Conservation (phyloP, 2,888 invertebrate species). For the Glyphotaelius pellucidus region DNA sequence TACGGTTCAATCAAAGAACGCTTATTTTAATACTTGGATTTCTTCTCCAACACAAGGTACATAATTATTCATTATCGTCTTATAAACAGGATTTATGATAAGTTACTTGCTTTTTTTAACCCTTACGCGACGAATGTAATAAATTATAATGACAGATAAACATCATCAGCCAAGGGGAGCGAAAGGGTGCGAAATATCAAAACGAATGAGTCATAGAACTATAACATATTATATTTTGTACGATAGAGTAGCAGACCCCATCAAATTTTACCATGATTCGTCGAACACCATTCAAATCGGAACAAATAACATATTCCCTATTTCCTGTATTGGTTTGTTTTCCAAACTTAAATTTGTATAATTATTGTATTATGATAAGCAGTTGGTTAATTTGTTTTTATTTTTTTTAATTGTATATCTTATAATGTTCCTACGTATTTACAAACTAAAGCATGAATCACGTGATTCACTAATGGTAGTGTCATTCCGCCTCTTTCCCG, state of each 20-base stretch:
- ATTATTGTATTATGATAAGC: no score
- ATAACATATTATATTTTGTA: not conserved
- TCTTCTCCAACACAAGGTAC: not conserved
- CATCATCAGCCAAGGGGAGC: constrained; percentile 14
- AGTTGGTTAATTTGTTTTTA: no score
- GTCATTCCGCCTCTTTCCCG: no score
- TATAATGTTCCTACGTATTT: no score
- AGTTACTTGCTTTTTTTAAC: not conserved
- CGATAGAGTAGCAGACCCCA: not conserved
- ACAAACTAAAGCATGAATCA: no score
- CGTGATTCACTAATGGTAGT: no score
- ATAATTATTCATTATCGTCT: not conserved
- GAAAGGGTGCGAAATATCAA: constrained; percentile 19
- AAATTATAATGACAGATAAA: constrained; percentile 14
- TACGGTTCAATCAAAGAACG: not conserved
- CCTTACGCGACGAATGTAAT: not conserved
- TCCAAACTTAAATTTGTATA: no score
- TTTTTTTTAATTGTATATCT: no score
- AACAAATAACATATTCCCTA: no score
- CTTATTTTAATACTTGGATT: not conserved
- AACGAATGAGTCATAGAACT: not conserved
- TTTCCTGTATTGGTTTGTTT: no score
- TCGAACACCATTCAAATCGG: not conserved
- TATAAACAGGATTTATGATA: not conserved
- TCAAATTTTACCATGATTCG: not conserved